These are phyloP conservation scores for Peromyscus polionotus DNA, from an alignment of 2,113 vertebrate species.

Conservation along the genomic window DNA sequence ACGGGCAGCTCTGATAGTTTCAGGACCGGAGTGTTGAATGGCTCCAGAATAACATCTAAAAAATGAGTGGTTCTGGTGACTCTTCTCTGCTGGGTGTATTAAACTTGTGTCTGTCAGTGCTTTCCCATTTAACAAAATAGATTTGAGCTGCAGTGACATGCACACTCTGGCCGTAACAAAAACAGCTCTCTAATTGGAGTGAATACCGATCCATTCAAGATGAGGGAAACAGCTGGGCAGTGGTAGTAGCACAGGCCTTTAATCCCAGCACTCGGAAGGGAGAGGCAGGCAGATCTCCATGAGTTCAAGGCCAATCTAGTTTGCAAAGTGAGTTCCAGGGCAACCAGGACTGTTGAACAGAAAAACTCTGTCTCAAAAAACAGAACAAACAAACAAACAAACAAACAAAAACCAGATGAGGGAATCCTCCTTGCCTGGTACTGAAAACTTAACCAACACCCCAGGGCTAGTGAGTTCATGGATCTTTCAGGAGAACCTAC, in stretches of 20 bases:
- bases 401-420: neutral
- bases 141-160: neutral
- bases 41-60: neutral
- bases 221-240: neutral
- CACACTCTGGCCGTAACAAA: neutral
- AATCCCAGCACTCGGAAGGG: neutral
- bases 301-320: neutral
- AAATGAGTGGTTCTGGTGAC: neutral
- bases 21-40: neutral
- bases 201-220: too few species aligned
- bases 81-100: slow-evolving; percentile 53
- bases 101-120: slow-evolving; percentile 49
- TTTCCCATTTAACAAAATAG: slow-evolving; percentile 48
- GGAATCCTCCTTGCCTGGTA: too few species aligned
- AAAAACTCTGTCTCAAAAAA: neutral
- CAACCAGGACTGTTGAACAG: neutral
- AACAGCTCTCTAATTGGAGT: neutral
- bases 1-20: neutral
- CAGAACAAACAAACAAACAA: too few species aligned
- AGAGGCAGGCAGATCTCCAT: neutral
- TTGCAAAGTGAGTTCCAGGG: neutral
- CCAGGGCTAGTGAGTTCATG: neutral
- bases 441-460: neutral
- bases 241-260: too few species aligned
- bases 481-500: neutral